A percentile compares a stretch with the other conserved stretches of the same genome.
Evolutionary conservation across 1,140 invertebrate species (phyloP).

Genomic region (Archivesica marissinica): DNA sequence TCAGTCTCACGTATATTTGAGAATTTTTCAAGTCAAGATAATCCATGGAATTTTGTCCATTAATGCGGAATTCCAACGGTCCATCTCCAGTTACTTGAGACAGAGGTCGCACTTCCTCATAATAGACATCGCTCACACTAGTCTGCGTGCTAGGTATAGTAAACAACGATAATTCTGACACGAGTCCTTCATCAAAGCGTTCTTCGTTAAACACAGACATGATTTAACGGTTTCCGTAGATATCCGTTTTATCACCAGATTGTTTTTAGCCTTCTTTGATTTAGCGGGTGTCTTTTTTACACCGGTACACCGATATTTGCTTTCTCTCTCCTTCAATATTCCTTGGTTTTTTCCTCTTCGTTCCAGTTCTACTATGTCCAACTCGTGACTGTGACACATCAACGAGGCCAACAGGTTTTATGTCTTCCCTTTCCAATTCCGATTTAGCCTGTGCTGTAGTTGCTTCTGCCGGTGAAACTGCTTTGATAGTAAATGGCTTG

Average conservation of each 20-base stretch:
- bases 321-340: too few relatives aligned
- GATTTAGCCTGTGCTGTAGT: slow-evolving; percentile 51
- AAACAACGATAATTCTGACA: slow-evolving; percentile 55
- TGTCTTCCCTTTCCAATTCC: slow-evolving; percentile 36
- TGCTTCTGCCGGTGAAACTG: slow-evolving; percentile 56
- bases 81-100: slow-evolving; percentile 17
- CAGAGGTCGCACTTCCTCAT: slow-evolving; percentile 53
- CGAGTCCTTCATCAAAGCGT: slow-evolving; percentile 12
- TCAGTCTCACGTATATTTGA: slow-evolving; percentile 45
- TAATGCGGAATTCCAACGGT: slow-evolving; percentile 12
- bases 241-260: slow-evolving; percentile 24
- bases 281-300: too few relatives aligned
- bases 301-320: too few relatives aligned
- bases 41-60: slow-evolving; percentile 61
- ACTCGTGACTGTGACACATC: slow-evolving; percentile 12
- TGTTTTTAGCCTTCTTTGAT: too few relatives aligned
- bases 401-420: slow-evolving; percentile 4
- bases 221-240: not conserved
- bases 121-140: slow-evolving; percentile 45
- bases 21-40: slow-evolving; percentile 55
- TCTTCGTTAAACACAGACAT: slow-evolving; percentile 39
- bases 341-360: not conserved
- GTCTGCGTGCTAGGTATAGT: slow-evolving; percentile 50
- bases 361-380: not conserved
- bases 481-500: slow-evolving; percentile 16